These are phyloP conservation scores for Cygnus atratus DNA, from an alignment of 2,113 vertebrate species.

Conservation along the genomic window DNA sequence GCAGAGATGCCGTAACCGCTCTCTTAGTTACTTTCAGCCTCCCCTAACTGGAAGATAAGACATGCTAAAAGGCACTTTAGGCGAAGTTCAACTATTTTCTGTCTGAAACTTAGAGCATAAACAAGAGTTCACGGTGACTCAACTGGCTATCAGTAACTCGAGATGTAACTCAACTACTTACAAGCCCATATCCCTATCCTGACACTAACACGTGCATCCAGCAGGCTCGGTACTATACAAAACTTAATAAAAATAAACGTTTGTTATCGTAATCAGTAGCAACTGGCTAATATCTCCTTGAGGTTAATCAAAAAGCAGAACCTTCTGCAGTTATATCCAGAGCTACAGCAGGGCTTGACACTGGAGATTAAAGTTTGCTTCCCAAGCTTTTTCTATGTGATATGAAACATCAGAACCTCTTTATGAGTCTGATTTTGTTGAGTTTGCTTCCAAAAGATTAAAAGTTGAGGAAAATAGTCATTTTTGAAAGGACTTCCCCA, in stretches of 20 bases:
- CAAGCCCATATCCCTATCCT: background rate
- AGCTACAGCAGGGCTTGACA: background rate
- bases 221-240: background rate
- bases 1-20: background rate
- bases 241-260: background rate
- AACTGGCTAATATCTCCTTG: background rate
- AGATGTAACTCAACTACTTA: background rate
- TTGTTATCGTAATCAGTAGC: background rate
- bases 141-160: background rate
- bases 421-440: background rate
- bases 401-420: background rate
- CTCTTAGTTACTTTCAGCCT: background rate
- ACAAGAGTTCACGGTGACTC: background rate
- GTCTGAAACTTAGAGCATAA: background rate
- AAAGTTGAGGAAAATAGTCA: background rate
- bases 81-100: background rate
- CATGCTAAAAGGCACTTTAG: background rate
- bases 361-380: background rate
- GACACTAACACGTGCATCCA: background rate
- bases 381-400: background rate
- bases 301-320: background rate
- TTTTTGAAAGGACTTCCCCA: background rate
- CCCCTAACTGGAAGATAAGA: background rate
- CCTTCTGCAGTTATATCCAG: background rate
- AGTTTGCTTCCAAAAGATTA: background rate